These are phyloP conservation scores for Phaonia tiefii DNA, from an alignment of 2,888 invertebrate species.

Conservation along the genomic window DNA sequence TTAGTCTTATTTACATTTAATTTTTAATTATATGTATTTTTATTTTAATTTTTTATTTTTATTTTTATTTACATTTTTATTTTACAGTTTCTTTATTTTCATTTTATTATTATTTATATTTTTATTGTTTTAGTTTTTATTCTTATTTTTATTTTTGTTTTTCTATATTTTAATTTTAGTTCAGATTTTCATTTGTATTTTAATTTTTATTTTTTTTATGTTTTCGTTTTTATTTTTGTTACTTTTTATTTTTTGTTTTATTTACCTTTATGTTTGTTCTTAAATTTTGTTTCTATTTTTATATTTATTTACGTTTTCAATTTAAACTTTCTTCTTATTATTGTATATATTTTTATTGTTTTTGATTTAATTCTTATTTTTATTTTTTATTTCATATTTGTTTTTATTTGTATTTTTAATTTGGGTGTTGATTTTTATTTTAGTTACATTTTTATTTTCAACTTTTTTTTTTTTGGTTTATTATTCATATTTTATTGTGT, in stretches of 20 bases:
- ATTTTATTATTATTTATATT: background rate
- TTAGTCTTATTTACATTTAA: background rate
- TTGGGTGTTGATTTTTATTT: background rate
- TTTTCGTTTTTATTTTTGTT: background rate
- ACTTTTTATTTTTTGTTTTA: background rate
- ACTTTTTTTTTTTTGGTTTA: background rate
- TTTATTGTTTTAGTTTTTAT: constrained; percentile 11
- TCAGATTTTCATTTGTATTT: background rate
- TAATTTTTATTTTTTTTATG: background rate
- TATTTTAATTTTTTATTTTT: constrained; percentile 11
- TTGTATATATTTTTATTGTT: too few species aligned
- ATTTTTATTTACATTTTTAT: background rate
- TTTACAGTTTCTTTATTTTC: background rate
- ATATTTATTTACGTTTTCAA: background rate
- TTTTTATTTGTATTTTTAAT: background rate
- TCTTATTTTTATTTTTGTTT: too few species aligned
- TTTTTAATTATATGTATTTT: background rate
- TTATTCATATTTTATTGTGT: constrained; percentile 5
- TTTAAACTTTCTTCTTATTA: too few species aligned
- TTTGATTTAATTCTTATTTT: too few species aligned
- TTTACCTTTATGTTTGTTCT: background rate
- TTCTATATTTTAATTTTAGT: background rate
- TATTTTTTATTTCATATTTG: background rate
- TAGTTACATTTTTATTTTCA: background rate
- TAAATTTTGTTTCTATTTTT: background rate